Evolutionary conservation across 64 coral and sea anemone genomes (phyloP).

Genomic region (Porites australiensis): DNA sequence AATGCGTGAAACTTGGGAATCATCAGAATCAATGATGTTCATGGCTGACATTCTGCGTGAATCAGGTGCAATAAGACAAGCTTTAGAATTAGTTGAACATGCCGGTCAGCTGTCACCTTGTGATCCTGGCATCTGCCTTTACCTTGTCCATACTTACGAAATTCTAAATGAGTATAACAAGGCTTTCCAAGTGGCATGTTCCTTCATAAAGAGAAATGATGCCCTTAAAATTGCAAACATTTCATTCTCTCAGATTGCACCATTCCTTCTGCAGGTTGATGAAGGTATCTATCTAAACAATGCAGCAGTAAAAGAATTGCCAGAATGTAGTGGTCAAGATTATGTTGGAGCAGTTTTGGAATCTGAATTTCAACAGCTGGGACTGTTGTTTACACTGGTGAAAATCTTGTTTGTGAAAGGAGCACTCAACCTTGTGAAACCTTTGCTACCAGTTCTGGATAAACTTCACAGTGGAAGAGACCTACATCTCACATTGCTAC

Average conservation of each 20-base stretch:
- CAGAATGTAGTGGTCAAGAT: not conserved
- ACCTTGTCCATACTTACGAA: slow-evolving; percentile 61
- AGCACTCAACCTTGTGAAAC: slow-evolving; percentile 45
- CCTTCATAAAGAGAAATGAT: slow-evolving; percentile 4
- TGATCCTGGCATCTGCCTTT: slow-evolving; percentile 67
- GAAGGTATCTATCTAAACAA: slow-evolving; percentile 39
- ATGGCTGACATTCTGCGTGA: slow-evolving; percentile 60
- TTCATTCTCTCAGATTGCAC: slow-evolving; percentile 21
- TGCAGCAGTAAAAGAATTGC: slow-evolving; percentile 4
- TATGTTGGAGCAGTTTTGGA: slow-evolving; percentile 25
- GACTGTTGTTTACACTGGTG: slow-evolving; percentile 62
- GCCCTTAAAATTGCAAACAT: slow-evolving; percentile 17
- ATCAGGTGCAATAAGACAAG: slow-evolving; percentile 5
- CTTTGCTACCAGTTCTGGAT: slow-evolving; percentile 47
- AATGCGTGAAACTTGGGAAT: slow-evolving; percentile 44
- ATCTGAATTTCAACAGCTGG: slow-evolving; percentile 54
- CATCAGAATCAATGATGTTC: slow-evolving; percentile 49
- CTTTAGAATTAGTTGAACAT: slow-evolving; percentile 12
- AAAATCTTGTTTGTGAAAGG: slow-evolving; percentile 70
- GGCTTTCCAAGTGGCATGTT: slow-evolving; percentile 26
- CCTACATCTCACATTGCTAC: slow-evolving; percentile 58
- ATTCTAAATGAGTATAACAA: slow-evolving; percentile 59
- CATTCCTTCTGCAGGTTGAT: slow-evolving; percentile 33
- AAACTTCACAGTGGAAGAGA: slow-evolving; percentile 48
- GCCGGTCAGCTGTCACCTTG: slow-evolving; percentile 21